Percentiles rank a stretch among this genome's conserved stretches.
These are phyloP conservation scores for Cricetomys ansorgei DNA, from an alignment of 2,113 vertebrate genomes.

Conservation along the genomic window DNA sequence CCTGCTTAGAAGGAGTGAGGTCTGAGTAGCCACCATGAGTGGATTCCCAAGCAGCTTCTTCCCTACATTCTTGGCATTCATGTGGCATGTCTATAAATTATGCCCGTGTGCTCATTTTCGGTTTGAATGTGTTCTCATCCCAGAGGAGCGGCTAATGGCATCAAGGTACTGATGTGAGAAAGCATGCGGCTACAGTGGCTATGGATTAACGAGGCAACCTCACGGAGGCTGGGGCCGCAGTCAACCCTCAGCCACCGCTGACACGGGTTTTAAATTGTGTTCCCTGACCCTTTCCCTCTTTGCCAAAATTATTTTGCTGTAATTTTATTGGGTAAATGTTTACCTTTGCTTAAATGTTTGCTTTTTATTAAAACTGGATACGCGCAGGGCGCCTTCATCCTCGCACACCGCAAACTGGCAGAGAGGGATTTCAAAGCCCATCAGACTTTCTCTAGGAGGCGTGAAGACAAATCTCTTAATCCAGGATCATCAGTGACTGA, in stretches of 20 bases:
- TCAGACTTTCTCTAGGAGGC: conserved; percentile 37
- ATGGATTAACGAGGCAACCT: conserved; percentile 84
- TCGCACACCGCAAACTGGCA: background rate
- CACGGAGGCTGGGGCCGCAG: conserved; percentile 74
- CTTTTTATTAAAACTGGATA: conserved; percentile 72
- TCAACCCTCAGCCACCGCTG: conserved; percentile 76
- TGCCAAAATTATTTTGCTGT: conserved; percentile 75
- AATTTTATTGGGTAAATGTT: conserved; percentile 75
- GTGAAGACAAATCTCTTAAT: conserved; percentile 52
- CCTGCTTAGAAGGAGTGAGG: background rate
- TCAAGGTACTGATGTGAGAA: conserved; percentile 84
- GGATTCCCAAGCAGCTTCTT: background rate
- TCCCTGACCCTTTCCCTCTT: conserved; percentile 60
- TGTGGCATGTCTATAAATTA: conserved; percentile 80
- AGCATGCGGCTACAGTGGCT: conserved; percentile 75
- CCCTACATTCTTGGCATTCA: conserved; percentile 62
- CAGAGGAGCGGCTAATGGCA: conserved; percentile 83
- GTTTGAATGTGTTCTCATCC: conserved; percentile 82
- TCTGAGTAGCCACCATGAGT: background rate
- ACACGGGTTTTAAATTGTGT: conserved; percentile 74
- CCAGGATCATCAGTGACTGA: background rate
- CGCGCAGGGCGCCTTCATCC: background rate
- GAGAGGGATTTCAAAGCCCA: conserved; percentile 52
- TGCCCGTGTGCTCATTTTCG: conserved; percentile 79
- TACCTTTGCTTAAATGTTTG: conserved; percentile 73